Conservation (phyloP, 1,140 invertebrate species). For the Pseudobourletiella spinata region DNA sequence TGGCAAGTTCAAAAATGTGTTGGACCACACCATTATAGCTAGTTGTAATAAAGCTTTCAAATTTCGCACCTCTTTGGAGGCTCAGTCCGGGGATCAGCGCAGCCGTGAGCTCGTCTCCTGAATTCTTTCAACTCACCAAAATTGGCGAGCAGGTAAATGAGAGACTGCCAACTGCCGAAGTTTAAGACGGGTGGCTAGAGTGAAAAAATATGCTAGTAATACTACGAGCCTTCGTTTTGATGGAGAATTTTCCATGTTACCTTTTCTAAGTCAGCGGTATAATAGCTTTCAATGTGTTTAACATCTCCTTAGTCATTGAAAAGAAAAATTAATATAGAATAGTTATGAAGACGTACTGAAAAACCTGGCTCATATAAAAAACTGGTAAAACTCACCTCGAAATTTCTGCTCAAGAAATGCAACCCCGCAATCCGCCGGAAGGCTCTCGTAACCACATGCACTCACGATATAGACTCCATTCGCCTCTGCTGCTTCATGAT, state of each 20-base stretch:
- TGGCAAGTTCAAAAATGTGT: no score
- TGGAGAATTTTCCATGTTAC: no score
- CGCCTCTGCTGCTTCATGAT: conserved; percentile 64
- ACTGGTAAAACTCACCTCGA: conserved; percentile 50
- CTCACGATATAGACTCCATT: conserved; percentile 72
- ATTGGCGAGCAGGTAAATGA: conserved; percentile 60
- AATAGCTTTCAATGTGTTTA: no score
- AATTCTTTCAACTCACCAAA: conserved; percentile 52
- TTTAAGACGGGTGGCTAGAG: conserved; percentile 46
- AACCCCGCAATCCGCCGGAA: conserved; percentile 77
- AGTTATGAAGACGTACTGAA: no score
- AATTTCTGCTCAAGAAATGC: conserved; percentile 65
- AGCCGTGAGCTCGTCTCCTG: conserved; percentile 55
- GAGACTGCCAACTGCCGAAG: conserved; percentile 79
- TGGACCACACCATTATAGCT: background rate
- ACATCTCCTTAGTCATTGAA: no score
- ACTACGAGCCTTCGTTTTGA: no score
- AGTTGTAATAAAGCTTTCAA: no score
- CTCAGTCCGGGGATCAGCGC: conserved; percentile 51
- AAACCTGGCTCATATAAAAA: no score
- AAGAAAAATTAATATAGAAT: no score
- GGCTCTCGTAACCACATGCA: conserved; percentile 77
- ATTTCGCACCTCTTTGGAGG: conserved; percentile 27
- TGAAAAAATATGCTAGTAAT: background rate
- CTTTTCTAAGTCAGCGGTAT: no score